Conservation (phyloP, 2,888 invertebrate genomes). For the Brassicogethes aeneus region DNA sequence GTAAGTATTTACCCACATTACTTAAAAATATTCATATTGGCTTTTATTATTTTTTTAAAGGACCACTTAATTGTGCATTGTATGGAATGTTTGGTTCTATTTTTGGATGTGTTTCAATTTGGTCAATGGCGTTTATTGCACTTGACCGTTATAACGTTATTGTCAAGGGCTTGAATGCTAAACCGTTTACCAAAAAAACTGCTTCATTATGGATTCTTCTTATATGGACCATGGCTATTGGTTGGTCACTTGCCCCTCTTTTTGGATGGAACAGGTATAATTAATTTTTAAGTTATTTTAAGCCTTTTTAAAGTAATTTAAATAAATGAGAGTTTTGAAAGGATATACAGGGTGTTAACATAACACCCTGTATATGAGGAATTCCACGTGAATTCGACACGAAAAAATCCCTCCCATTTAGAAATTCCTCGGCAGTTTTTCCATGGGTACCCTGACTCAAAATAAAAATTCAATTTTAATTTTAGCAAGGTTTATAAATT, state of each 20-base stretch:
- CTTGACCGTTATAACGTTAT: slow-evolving; percentile 91
- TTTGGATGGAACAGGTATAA: slow-evolving; percentile 83
- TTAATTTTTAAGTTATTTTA: no score
- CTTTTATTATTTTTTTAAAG: slow-evolving; percentile 40
- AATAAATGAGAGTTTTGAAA: no score
- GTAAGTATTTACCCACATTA: slow-evolving; percentile 45
- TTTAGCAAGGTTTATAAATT: no score
- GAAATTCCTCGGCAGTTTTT: no score
- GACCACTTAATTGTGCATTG: slow-evolving; percentile 76
- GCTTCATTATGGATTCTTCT: slow-evolving; percentile 67
- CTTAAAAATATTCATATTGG: no score
- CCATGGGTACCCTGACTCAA: no score
- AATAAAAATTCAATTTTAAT: no score
- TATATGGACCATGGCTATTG: slow-evolving; percentile 68
- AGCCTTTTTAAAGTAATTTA: no score
- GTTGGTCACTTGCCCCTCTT: slow-evolving; percentile 76
- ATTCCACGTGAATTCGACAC: no score
- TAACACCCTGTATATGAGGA: no score
- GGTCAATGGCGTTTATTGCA: slow-evolving; percentile 89
- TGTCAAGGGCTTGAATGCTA: slow-evolving; percentile 82
- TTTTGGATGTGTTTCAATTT: slow-evolving; percentile 84
- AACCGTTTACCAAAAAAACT: slow-evolving; percentile 73
- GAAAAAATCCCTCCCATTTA: no score
- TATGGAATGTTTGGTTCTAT: slow-evolving; percentile 82
- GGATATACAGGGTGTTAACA: no score